Base-by-base conservation (phyloP, 2,113 vertebrate genomes). In the Tetrao urogallus region DNA sequence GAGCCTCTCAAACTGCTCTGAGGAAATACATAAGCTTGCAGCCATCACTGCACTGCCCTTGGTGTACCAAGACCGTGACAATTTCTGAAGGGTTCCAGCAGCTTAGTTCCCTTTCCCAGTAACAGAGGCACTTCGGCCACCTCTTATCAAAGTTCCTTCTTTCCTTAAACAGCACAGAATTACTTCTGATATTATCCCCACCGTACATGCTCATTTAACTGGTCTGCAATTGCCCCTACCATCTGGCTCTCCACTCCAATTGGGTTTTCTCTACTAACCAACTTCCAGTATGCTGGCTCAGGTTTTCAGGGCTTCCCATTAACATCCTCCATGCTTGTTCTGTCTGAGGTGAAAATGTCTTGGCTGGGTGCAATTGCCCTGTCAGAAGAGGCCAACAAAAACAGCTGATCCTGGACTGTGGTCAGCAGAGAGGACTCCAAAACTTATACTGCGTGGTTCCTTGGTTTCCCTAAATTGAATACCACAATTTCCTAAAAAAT, bases 171-270 rank as follows among this genome's bases (percentile, higher is more conserved):
- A 50, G 52, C 63, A 34, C 17, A 67, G 67, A 83, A 80, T 87
- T 90, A 93, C 88, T 95, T 89, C 87, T 74, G 73, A 76, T 76
- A 82, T 50, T 84, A 34, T 86, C 22, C 54, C 74, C 45, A n/a
- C n/a, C 2, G 6, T 73, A 67, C 54, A 58, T 6, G 11, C 66
- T 79, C 28, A 67, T 52, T 89, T 94, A 74, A 92, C 70, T 34
- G 57, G 36, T 61, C 57, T 81, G 32, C 58, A 90, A 4, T 48
- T 18, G 36, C 36, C n/a, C 2, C 2, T 58, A 61, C 82, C 79
- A 70, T 17, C 48, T 42, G 76, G 45, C 38, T 65, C 43, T 76
- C 43, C 38, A 12, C 36, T 87, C 47, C 50, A 30, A 34, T 5
- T 78, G 45, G 47, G 40, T 66, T 81, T 94, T 71, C 70, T 64